phyloP scores from a whole-genome alignment of 2,113 vertebrate genomes.

The Plecotus auritus region DNA sequence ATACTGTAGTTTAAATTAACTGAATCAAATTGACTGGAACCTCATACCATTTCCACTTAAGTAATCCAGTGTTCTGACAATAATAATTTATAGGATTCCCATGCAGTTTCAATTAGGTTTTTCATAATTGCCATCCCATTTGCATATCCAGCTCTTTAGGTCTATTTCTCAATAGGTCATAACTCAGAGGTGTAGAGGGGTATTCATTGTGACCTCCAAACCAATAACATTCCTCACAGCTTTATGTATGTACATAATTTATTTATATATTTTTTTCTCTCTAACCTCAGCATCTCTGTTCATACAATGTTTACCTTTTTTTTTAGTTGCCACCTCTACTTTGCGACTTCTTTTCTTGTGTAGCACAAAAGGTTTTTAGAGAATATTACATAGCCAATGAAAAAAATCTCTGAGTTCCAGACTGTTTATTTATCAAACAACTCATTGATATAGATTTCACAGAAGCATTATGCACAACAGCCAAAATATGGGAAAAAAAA shows the following conservation, averaged over 20 bases:
- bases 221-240: background rate
- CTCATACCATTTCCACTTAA: slow-evolving; percentile 40
- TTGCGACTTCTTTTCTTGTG: background rate
- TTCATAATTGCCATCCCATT: slow-evolving; percentile 8
- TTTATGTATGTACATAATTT: background rate
- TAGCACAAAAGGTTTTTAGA: background rate
- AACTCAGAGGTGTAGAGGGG: background rate
- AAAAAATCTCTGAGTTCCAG: background rate
- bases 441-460: background rate
- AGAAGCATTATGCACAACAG: background rate
- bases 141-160: background rate
- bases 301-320: background rate
- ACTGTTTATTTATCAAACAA: background rate
- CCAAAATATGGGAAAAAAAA: background rate
- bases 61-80: slow-evolving; percentile 25
- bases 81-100: slow-evolving; percentile 44
- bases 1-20: slow-evolving; percentile 38
- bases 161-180: slow-evolving; percentile 17
- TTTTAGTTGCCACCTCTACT: background rate
- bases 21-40: slow-evolving; percentile 27
- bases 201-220: background rate
- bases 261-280: background rate
- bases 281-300: background rate
- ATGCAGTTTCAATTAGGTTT: slow-evolving; percentile 24
- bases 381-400: background rate